Percentiles rank a stretch among this genome's conserved stretches.
Evolutionary conservation across 2,797 vertebrate genomes (phyloP).

Genomic region (Argyrosomus regius): DNA sequence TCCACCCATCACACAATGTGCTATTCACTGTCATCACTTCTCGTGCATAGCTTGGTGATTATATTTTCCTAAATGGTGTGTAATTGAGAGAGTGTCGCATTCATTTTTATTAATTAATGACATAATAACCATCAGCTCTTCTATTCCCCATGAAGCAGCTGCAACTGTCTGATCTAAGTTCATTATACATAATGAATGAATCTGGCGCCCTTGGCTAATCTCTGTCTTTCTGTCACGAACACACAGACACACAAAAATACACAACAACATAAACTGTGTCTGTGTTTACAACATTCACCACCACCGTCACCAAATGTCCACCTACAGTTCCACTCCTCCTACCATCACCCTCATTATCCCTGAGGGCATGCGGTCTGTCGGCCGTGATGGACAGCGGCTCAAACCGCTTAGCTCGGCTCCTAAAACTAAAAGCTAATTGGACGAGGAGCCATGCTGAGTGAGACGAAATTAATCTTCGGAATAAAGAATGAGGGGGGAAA

Average conservation of each 20-base stretch:
- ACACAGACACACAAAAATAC: background rate
- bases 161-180: conserved; percentile 26
- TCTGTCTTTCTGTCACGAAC: background rate
- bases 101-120: conserved; percentile 49
- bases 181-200: conserved; percentile 49
- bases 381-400: background rate
- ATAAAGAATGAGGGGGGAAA: background rate
- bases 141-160: conserved; percentile 36
- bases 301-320: background rate
- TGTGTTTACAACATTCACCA: conserved; percentile 9
- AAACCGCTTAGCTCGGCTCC: background rate
- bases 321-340: background rate
- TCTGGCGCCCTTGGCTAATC: conserved; percentile 5
- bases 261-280: conserved; percentile 1
- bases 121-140: conserved; percentile 33
- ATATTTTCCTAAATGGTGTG: conserved; percentile 18
- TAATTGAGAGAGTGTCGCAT: background rate
- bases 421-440: conserved; percentile 3
- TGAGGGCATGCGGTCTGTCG: background rate
- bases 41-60: background rate
- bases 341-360: conserved; percentile 6
- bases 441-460: background rate
- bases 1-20: background rate
- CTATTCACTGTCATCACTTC: background rate
- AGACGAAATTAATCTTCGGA: background rate